These are phyloP conservation scores for Perodicticus potto DNA, from an alignment of 2,797 vertebrate species.

Conservation along the genomic window DNA sequence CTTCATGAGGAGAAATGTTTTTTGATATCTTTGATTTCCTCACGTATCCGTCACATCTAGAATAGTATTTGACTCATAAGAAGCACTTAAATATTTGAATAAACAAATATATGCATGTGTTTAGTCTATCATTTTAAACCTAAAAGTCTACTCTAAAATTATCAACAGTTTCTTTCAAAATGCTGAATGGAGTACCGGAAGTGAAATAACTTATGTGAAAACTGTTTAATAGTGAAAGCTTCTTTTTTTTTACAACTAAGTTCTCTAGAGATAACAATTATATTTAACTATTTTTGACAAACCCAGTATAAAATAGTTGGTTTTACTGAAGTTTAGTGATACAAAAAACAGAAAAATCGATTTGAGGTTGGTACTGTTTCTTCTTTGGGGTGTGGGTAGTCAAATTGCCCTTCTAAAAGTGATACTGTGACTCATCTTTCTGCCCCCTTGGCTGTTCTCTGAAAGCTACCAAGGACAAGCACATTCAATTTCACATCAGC, in stretches of 20 bases:
- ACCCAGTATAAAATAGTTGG: background rate
- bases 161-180: background rate
- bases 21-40: slow-evolving; percentile 10
- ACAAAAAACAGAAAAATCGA: background rate
- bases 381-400: background rate
- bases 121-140: background rate
- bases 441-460: background rate
- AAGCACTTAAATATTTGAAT: background rate
- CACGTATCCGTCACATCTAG: background rate
- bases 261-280: background rate
- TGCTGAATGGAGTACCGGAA: background rate
- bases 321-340: background rate
- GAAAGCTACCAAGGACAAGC: background rate
- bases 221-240: background rate
- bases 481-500: background rate
- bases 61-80: background rate
- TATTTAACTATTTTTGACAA: background rate
- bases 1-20: background rate
- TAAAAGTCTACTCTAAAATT: slow-evolving; percentile 24
- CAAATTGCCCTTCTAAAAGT: background rate
- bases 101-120: background rate
- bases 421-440: background rate
- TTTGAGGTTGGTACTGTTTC: slow-evolving; percentile 1
- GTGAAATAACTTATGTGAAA: slow-evolving; percentile 4
- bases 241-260: background rate